A percentile compares a stretch with the other conserved stretches of the same genome.
Evolutionary conservation across 2,888 invertebrate genomes (phyloP).

Genomic region (Lochmaea crataegi): DNA sequence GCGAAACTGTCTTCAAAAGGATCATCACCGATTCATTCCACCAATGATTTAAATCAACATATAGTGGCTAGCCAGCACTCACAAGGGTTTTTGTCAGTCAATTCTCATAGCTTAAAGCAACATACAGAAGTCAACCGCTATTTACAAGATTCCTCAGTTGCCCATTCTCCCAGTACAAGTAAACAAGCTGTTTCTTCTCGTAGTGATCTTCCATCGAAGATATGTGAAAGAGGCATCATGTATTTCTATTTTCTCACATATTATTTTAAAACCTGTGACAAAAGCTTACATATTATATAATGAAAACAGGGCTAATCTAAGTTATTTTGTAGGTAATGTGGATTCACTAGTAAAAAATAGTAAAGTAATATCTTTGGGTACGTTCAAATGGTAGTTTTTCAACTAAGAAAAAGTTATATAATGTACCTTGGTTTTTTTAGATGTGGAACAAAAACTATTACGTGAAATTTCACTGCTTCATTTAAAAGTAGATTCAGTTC

Average conservation of each 20-base stretch:
- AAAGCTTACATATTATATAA: not conserved
- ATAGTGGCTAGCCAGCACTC: slow-evolving; percentile 2
- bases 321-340: slow-evolving; percentile 4
- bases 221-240: slow-evolving; percentile 4
- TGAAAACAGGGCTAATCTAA: not conserved
- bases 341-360: not conserved
- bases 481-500: slow-evolving; percentile 4
- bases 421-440: not conserved
- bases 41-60: not conserved
- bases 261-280: slow-evolving; percentile 2
- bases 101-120: not conserved
- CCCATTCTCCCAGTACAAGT: not conserved
- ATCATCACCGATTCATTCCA: not conserved
- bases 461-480: not conserved
- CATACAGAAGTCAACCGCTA: not conserved
- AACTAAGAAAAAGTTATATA: slow-evolving; percentile 3
- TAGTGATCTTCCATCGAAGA: not conserved
- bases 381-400: slow-evolving; percentile 2
- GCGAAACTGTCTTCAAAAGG: slow-evolving; percentile 4
- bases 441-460: not conserved
- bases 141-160: slow-evolving; percentile 1
- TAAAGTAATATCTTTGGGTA: slow-evolving; percentile 4
- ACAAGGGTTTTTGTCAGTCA: not conserved
- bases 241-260: slow-evolving; percentile 2
- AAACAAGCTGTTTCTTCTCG: slow-evolving; percentile 4